Base-by-base conservation (phyloP, 2,888 invertebrate genomes). In the Eumacrocentrus americanus region DNA sequence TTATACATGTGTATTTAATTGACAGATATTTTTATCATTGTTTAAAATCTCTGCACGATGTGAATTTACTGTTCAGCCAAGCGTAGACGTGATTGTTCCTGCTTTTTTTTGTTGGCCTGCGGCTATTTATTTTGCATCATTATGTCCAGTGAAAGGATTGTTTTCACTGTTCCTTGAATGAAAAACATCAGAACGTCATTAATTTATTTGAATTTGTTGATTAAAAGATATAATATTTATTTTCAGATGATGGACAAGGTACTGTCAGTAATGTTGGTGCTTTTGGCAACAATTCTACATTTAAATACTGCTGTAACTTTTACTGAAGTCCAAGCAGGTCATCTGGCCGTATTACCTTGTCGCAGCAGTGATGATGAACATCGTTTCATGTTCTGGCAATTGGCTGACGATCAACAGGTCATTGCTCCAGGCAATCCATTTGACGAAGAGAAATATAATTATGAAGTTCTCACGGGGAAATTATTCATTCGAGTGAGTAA, bases 301-400 rank as follows among this genome's bases (percentile, higher is more conserved):
- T 52, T 52, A 20, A 64, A 63, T 55, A 72, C 67, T n/a, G 46
- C 67, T 18, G 66, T 75, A 60, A 70, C 72, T 60, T 78, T 81
- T 50, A 70, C 74, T 50, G 85, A 87, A 80, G 87, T 88, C 40
- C 76, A 83, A 55, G 84, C 83, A 46, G 89, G 89, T 46, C 81
- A 84, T 52, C 85, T 84, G 56, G 87, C 86, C 35, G 83, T 86
- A 54, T 78, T 89, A 60, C 83, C 84, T 53, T 89, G 89, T 71
- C 81, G 82, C 46, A 89, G 89, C 74, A 89, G 85, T 79, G 88
- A 88, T 73, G 84, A 84, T 65, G 75, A 84, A 65, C 88, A 89
- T 74, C 85, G 86, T 70, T 89, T 89, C 70, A 84, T 87, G 83
- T 88, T 87, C 75, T 89, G 89, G 89, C 83, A 88, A 69, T 80